These are phyloP conservation scores for Acrobasis suavella DNA, from an alignment of 2,888 invertebrate species.

Conservation along the genomic window DNA sequence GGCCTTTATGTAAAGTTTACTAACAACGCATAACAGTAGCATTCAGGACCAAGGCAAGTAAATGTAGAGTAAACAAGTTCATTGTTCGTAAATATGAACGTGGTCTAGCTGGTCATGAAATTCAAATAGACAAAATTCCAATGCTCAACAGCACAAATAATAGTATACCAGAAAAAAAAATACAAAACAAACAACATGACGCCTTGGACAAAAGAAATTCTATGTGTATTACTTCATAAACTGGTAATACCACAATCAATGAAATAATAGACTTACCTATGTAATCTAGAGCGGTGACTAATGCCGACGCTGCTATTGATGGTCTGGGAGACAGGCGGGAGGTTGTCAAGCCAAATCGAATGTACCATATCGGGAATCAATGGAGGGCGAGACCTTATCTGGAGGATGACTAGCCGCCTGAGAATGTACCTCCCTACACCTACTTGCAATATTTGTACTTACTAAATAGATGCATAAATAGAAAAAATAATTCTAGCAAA, in stretches of 20 bases:
- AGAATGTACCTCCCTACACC: neutral
- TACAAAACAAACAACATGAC: no score
- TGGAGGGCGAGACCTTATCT: conserved; percentile 1
- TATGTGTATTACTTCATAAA: neutral
- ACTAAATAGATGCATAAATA: neutral
- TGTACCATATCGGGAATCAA: neutral
- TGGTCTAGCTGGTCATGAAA: no score
- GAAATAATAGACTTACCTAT: neutral
- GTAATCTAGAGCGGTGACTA: neutral
- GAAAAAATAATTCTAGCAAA: neutral
- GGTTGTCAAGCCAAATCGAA: conserved; percentile 3
- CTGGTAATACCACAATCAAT: neutral
- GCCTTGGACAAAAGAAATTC: neutral
- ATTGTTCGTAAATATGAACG: no score
- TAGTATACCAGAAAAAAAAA: no score
- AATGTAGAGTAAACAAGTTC: no score
- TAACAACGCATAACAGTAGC: no score
- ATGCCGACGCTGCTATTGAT: neutral
- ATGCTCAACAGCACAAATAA: no score
- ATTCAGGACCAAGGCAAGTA: no score
- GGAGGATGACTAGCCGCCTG: neutral
- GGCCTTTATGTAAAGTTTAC: no score
- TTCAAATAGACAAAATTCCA: no score
- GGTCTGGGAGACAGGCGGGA: neutral
- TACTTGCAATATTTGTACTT: neutral